Base-by-base conservation (phyloP, 2,797 vertebrate genomes). In the Xiphorhynchus erythropygius region DNA sequence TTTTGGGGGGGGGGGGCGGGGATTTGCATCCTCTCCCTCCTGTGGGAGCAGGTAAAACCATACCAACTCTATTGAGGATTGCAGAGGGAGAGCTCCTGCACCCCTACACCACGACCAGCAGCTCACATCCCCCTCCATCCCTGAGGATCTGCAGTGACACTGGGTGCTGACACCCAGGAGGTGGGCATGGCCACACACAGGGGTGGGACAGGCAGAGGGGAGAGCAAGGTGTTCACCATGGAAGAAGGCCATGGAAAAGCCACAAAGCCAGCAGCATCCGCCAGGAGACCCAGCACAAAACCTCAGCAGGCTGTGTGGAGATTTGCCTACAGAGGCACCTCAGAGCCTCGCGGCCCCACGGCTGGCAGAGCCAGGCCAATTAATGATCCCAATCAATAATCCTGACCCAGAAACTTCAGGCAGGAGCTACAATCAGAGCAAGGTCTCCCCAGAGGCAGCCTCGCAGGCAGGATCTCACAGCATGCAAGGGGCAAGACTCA, bases 391-490 rank as follows among this genome's bases (percentile, higher is more conserved):
- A 77, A 46, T 94, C 90, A 75, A 81, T 90, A 80, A 81, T 9
- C 69, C 79, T 91, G 76, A 78, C 94, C 94, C 81, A 92, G 91
- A 92, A 79, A 62, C 11, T 32, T 69, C 75, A 89, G 92, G 33
- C 63, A 59, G 52, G 39, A 87, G 89, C 87, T 85, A 5, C 89
- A 70, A 23, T 18, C 67, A 39, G 89, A 79, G 81, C 91, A 18
- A 25, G 56, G 18, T 3, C 63, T 69, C 89, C 55, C 21, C 74
- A 11, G 53, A 14, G 69, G 53, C 80, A 70, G 76, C 80, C 64
- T 27, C 0, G 2, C 71, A 44, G 76, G 56, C 44, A 23, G 2
- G 11, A 73, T 46, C 60, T 28, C 18, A 0, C 7, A 30, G 73
- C 7, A 0, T 5, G 12, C 18, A 9, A 60, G 24, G 52, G 46